Percentiles rank a stretch among this genome's conserved stretches.
Conservation (phyloP, 2,113 vertebrate genomes). For the Calonectris borealis region DNA sequence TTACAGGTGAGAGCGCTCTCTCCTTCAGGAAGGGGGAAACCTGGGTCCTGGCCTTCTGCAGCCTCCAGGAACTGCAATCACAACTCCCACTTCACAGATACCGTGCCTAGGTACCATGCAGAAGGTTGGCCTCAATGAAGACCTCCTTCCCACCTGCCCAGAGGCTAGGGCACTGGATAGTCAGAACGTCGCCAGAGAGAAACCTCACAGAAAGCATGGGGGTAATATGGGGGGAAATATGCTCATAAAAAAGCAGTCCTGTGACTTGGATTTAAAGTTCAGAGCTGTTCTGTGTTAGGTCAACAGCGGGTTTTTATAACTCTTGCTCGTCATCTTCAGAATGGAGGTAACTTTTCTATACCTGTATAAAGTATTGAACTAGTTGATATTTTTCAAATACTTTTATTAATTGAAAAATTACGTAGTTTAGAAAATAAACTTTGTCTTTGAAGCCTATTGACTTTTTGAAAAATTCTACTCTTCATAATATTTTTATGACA, state of each 20-base stretch:
- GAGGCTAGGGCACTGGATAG: neutral
- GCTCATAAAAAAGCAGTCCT: neutral
- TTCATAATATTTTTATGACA: neutral
- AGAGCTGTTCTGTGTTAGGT: neutral
- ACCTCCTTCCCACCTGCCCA: neutral
- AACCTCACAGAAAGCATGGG: neutral
- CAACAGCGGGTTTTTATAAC: neutral
- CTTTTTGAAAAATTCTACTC: neutral
- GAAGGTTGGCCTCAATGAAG: neutral
- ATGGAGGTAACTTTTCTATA: neutral
- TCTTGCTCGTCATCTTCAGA: neutral
- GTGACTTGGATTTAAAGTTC: neutral
- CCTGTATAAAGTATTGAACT: neutral
- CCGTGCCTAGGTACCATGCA: too few relatives aligned
- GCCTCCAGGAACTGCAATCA: neutral
- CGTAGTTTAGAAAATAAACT: neutral
- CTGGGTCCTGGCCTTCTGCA: neutral
- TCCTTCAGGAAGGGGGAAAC: neutral
- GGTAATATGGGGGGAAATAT: neutral
- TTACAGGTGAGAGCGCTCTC: neutral
- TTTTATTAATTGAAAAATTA: neutral
- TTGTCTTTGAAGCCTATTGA: neutral
- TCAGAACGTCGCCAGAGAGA: neutral
- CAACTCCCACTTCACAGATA: neutral
- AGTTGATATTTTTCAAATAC: neutral